A percentile compares a stretch with the other conserved stretches of the same genome.
Evolutionary conservation across 2,888 invertebrate genomes (phyloP).

Genomic region (Mayetiola destructor): DNA sequence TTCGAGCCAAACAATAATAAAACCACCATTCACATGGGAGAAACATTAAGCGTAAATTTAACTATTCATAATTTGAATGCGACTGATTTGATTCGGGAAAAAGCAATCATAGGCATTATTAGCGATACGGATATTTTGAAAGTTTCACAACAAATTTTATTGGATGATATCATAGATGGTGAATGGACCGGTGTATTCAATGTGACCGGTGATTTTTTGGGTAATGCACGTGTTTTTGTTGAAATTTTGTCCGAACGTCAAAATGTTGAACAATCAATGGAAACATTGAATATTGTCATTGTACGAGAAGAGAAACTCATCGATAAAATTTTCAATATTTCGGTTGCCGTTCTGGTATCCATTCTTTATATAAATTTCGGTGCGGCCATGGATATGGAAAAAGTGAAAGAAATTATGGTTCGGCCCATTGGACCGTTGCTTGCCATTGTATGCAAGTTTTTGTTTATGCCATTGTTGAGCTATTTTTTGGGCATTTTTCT

Average conservation of each 20-base stretch:
- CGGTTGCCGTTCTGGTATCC: constrained; percentile 53
- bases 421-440: constrained; percentile 59
- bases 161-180: constrained; percentile 20
- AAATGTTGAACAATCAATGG: constrained; percentile 23
- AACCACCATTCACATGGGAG: constrained; percentile 36
- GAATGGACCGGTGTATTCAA: constrained; percentile 26
- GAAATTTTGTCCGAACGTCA: constrained; percentile 17
- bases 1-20: not conserved
- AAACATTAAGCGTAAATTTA: constrained; percentile 34
- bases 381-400: constrained; percentile 60
- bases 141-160: not conserved
- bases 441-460: constrained; percentile 57
- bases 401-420: constrained; percentile 46
- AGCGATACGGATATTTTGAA: not conserved
- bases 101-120: not conserved
- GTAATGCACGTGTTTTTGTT: constrained; percentile 26
- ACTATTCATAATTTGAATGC: constrained; percentile 28
- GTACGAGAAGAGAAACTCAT: constrained; percentile 43
- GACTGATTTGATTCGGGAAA: not conserved
- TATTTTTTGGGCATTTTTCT: constrained; percentile 55
- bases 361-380: constrained; percentile 74
- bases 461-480: constrained; percentile 58
- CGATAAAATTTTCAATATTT: constrained; percentile 51
- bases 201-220: constrained; percentile 27
- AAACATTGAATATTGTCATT: constrained; percentile 37